Base-by-base conservation (phyloP, 2,113 vertebrate species). In the Sula dactylatra region DNA sequence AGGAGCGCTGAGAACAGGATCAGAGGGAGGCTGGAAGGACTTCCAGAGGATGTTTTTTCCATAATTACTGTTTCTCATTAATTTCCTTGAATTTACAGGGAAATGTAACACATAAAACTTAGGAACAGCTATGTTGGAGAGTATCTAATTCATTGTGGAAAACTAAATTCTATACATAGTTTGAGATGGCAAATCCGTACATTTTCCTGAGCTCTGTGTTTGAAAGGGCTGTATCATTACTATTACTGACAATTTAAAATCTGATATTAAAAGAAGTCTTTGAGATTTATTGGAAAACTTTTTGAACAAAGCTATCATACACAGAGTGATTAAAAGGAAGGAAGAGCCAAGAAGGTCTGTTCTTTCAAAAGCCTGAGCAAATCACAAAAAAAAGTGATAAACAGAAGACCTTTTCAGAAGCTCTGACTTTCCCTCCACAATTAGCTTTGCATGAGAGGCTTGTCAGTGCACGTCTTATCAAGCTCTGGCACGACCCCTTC, bases 381-480 rank as follows among this genome's bases (percentile, higher is more conserved):
- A 73, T 73, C 38, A 83, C 66, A 31, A 7, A 83, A 62, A 62
- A 50, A 45, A 16, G 6, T 54, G n/a, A 74, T 76, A 90, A 96
- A 93, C 69, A 91, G 71, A 90, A 77, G 50, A 94, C 67, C 49
- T 81, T 87, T 83, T 93, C 61, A 71, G 92, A 69, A 73, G 36
- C 59, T 83, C 59, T 90, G 74, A 34, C 58, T 91, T 91, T 86
- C 42, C 50, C 32, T 62, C 47, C 74, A 76, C 86, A 88, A 83
- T 96, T 92, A 93, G 76, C 24, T 78, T 86, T 92, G 59, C 76
- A 59, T 78, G 83, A 95, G 78, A 87, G 74, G 22, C 62, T 93
- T 92, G 67, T 94, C 86, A 87, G 18, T 72, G 49, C 4, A 4
- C 0, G 2, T 94, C 85, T 96, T 77, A 76, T 11, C 94, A 80